phyloP scores from a whole-genome alignment of 2,113 vertebrate genomes.

The Euleptes europaea region DNA sequence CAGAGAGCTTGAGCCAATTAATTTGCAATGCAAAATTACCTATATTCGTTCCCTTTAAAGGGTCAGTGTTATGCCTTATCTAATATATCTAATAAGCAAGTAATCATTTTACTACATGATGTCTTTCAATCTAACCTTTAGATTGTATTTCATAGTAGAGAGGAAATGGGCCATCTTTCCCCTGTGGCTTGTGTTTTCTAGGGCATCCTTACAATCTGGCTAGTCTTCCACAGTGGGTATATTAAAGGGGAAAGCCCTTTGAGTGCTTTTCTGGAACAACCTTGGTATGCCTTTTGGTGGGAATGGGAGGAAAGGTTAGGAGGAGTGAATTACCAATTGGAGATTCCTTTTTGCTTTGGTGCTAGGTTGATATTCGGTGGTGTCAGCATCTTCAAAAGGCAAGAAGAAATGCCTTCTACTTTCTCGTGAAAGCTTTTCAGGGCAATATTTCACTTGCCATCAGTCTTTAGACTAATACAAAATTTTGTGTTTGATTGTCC shows the following conservation, averaged over 20 bases:
- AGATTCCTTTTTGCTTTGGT: neutral
- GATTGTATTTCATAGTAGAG: slow-evolving; percentile 49
- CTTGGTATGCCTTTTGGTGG: neutral
- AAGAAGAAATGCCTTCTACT: neutral
- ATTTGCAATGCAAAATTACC: neutral
- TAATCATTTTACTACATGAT: slow-evolving; percentile 20
- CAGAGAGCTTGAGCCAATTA: neutral
- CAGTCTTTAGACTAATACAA: neutral
- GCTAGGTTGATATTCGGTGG: neutral
- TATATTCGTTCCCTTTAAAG: neutral
- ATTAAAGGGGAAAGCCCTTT: slow-evolving; percentile 48
- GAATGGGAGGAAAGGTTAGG: slow-evolving; percentile 7
- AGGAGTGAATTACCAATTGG: slow-evolving; percentile 18
- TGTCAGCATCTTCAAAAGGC: neutral
- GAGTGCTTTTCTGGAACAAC: neutral
- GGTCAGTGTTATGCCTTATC: neutral
- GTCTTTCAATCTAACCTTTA: slow-evolving; percentile 55
- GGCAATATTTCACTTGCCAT: neutral
- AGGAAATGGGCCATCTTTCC: slow-evolving; percentile 77
- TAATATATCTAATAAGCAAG: neutral
- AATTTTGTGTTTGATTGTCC: neutral
- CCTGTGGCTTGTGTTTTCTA: slow-evolving; percentile 76
- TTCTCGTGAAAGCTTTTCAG: neutral
- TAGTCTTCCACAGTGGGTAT: slow-evolving; percentile 45
- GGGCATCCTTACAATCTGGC: slow-evolving; percentile 65